Base-by-base conservation (phyloP, 1,140 invertebrate genomes). In the Pollicipes pollicipes region DNA sequence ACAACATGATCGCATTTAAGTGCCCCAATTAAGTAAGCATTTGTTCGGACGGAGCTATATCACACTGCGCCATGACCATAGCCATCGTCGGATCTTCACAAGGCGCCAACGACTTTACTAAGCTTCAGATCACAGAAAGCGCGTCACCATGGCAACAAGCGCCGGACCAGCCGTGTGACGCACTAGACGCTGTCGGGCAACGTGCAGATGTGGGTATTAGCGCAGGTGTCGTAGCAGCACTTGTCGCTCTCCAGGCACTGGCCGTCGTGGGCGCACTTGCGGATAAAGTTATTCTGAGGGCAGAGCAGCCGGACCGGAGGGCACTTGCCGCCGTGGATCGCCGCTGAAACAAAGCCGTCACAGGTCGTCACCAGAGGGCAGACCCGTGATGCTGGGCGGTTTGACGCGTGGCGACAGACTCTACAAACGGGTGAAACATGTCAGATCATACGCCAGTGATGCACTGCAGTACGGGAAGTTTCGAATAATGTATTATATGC, bases 151-250 rank as follows among this genome's bases (percentile, higher is more conserved):
- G 10, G 37, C 37, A 24, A 10, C 10, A 45, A 24, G 10, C 24
- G 10, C 10, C 37, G 24, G 24, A 24, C 24, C 24, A 24, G 37
- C 37, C 24, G 37, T 10, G 10, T 45, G 37, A 10, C 10, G 37
- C 10, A 10, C 10, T 64, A 26, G 63, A 24, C 3, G 63, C n/a
- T 64, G 63, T 64, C 63, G 24, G 63, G 63, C 21, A 4, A 27
- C n/a, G 4, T 64, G 63, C 63, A 64, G 63, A 64, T 64, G 24
- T 64, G 63, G 24, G 4, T 4, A 6, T 27, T 64, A 4, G 63
- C 63, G 24, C 63, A 64, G 3, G 63, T 26, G n/a, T 64, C 63
- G 63, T 64, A 64, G 63, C 63, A 64, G 63, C 63, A 64, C 63
- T 64, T 64, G n/a, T 64, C 63, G 63, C 63, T 64, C 6, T 4